Conservation (phyloP, 2,113 vertebrate genomes). For the Casuarius casuarius region DNA sequence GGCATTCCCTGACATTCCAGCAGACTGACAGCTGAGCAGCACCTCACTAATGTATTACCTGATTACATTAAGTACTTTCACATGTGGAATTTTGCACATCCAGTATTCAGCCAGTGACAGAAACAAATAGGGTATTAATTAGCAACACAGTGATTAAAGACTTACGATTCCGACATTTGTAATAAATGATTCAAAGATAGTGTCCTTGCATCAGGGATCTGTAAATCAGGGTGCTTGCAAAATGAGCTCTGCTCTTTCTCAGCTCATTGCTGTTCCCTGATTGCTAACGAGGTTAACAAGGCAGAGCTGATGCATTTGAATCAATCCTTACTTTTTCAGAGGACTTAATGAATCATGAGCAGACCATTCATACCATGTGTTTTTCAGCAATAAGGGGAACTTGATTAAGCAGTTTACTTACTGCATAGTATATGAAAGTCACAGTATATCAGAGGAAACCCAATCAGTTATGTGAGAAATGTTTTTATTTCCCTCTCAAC, state of each 20-base stretch:
- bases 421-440: not conserved
- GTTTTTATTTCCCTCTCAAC: slow-evolving; percentile 32
- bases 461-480: not conserved
- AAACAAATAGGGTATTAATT: slow-evolving; percentile 63
- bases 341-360: slow-evolving; percentile 56
- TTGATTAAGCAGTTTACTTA: slow-evolving; percentile 32
- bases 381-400: not conserved
- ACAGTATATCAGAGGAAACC: slow-evolving; percentile 2
- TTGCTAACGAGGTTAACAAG: slow-evolving; percentile 46
- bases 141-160: slow-evolving; percentile 48
- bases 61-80: slow-evolving; percentile 54
- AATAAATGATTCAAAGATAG: slow-evolving; percentile 38
- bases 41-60: slow-evolving; percentile 57
- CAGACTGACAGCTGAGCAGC: slow-evolving; percentile 20
- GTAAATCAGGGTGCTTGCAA: slow-evolving; percentile 48
- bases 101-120: not conserved
- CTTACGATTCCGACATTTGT: not conserved
- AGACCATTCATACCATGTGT: slow-evolving; percentile 1
- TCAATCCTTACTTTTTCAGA: slow-evolving; percentile 33
- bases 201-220: not conserved
- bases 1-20: slow-evolving; percentile 2
- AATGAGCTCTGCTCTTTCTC: slow-evolving; percentile 52
- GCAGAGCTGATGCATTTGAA: slow-evolving; percentile 20
- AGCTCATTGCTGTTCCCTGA: slow-evolving; percentile 23
- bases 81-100: slow-evolving; percentile 22